Base-by-base conservation (phyloP, 1,140 invertebrate species). In the Coenobita brevimanus region DNA sequence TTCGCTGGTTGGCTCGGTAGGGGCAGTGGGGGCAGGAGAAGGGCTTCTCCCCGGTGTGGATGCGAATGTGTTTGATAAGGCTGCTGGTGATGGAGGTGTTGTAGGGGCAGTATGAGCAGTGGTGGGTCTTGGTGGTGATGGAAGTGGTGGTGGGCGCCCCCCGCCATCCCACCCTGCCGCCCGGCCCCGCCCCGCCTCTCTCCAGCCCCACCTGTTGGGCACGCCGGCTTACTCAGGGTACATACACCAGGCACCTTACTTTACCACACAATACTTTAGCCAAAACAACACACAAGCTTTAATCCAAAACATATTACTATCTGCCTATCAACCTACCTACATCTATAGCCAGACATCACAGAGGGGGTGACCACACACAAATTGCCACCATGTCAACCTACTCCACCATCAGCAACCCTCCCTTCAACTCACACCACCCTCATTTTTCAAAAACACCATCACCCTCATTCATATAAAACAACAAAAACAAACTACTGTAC, bases 11-110 rank as follows among this genome's bases (percentile, higher is more conserved):
- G 54, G 71, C 50, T 33, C 82, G 82, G n/a, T 85, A 85, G 4
- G 82, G 71, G 41, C 82, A 85, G 36, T 64, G 43, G 1, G 50
- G 82, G 46, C 82, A 85, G 3, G 50, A 60, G 43, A 85, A 85
- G 30, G 82, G 82, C 54, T 85, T 85, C 71, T 85, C 82, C 24
- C 82, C 82, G 17, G 82, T 78, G 43, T 85, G 82, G 36, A 62
- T 60, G 3, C 82, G 71, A 54, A 85, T 60, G 54, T 85, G 82
- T 46, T 85, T 85, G 41, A 85, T 62, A 41, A 85, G 57, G 24
- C 76, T 85, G 41, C 69, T 85, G 33, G 50, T 85, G 33, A 85
- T 41, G 0, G 82, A 76, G 62, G 82, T 85, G 33, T 33, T 85
- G 54, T 85, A 85, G 38, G 54, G 36, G 62, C 82, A 85, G 57